Evolutionary conservation across 2,113 vertebrate species (phyloP).

Genomic region (Nothobranchius furzeri): DNA sequence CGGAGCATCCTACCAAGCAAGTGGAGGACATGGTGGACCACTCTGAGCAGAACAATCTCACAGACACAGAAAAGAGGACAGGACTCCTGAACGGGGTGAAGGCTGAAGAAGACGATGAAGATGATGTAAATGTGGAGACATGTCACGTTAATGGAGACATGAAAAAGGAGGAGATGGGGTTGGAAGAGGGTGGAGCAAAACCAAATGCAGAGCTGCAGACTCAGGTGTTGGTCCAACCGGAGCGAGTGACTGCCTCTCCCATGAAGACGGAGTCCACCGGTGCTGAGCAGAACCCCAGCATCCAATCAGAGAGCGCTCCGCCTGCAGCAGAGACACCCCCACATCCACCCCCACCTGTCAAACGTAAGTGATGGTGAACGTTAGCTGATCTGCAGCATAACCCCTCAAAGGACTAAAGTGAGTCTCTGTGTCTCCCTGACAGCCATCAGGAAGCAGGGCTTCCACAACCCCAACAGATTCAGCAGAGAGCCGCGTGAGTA

Average conservation of each 20-base stretch:
- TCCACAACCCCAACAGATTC: constrained; percentile 83
- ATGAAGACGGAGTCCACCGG: constrained; percentile 52
- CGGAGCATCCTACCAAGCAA: constrained; percentile 36
- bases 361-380: constrained; percentile 59
- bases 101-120: constrained; percentile 59
- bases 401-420: neutral
- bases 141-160: constrained; percentile 49
- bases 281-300: constrained; percentile 48
- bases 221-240: constrained; percentile 34
- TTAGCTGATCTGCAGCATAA: neutral
- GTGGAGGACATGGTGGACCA: constrained; percentile 36
- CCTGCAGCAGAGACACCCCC: constrained; percentile 45
- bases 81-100: constrained; percentile 71
- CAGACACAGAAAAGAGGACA: constrained; percentile 80
- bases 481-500: constrained; percentile 84
- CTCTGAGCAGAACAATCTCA: constrained; percentile 79
- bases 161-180: constrained; percentile 56
- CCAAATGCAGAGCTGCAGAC: constrained; percentile 69
- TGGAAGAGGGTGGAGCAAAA: constrained; percentile 74
- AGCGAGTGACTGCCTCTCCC: constrained; percentile 55
- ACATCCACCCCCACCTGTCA: constrained; percentile 61
- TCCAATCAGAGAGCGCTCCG: constrained; percentile 59
- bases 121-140: neutral
- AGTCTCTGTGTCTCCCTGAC: constrained; percentile 16
- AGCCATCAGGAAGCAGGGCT: constrained; percentile 81